These are phyloP conservation scores for Anolis sagrei DNA, from an alignment of 2,113 vertebrate genomes.

Conservation along the genomic window DNA sequence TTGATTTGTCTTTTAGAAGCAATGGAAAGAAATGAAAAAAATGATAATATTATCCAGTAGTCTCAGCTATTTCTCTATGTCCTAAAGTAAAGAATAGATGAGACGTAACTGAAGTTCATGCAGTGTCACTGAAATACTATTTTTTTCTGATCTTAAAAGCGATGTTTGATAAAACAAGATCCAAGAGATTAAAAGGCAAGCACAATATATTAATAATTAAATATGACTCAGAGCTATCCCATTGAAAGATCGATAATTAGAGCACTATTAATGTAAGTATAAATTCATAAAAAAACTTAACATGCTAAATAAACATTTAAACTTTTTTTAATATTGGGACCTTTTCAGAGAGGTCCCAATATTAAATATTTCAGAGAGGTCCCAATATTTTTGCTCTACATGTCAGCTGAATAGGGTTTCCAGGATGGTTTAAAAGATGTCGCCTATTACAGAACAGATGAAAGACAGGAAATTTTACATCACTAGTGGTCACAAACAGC, in stretches of 20 bases:
- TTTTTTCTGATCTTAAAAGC: not conserved
- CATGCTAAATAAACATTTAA: too few species aligned
- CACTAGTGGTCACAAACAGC: too few species aligned
- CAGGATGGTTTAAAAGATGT: too few species aligned
- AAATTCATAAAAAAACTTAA: not conserved
- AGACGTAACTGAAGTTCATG: not conserved
- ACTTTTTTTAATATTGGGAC: too few species aligned
- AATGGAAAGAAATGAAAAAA: not conserved
- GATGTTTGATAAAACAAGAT: not conserved
- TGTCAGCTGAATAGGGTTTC: too few species aligned
- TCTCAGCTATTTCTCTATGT: not conserved
- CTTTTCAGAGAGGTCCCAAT: too few species aligned
- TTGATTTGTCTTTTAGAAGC: not conserved
- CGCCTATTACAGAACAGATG: too few species aligned
- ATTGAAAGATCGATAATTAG: not conserved
- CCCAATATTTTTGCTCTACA: too few species aligned
- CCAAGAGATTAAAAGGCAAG: not conserved
- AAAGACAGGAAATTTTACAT: too few species aligned
- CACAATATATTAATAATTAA: constrained; percentile 17
- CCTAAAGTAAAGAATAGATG: not conserved
- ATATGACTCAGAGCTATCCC: too few species aligned
- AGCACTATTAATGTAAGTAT: not conserved
- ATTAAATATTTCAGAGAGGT: too few species aligned
- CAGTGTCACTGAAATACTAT: not conserved
- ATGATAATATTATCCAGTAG: not conserved